A percentile compares a stretch with the other conserved stretches of the same genome.
Conservation (phyloP, 2,113 vertebrate genomes). For the Sminthopsis crassicaudata region DNA sequence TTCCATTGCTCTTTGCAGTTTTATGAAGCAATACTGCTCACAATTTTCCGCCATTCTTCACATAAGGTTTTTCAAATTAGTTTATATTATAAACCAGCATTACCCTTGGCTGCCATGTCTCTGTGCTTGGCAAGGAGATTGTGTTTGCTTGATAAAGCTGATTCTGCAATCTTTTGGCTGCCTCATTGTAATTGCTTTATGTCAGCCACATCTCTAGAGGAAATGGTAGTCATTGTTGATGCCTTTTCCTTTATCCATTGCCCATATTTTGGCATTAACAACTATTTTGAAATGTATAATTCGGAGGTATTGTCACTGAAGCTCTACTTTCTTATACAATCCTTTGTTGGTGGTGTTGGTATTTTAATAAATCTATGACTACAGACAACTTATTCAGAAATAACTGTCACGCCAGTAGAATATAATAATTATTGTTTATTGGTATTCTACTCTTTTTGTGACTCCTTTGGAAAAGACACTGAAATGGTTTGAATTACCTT, state of each 20-base stretch:
- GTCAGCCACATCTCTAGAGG: not conserved
- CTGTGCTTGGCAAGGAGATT: not conserved
- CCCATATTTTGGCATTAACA: not conserved
- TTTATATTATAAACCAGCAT: not conserved
- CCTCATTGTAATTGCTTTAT: not conserved
- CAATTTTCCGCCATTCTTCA: not conserved
- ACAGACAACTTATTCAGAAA: not conserved
- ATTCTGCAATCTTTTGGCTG: constrained; percentile 1
- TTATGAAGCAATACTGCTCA: not conserved
- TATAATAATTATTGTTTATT: not conserved
- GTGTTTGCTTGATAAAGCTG: not conserved
- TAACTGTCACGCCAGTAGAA: not conserved
- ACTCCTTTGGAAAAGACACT: not conserved
- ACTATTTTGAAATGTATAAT: not conserved
- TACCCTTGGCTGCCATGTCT: constrained; percentile 4
- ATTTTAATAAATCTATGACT: not conserved
- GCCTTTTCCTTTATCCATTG: not conserved
- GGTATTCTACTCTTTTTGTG: not conserved
- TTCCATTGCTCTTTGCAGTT: not conserved
- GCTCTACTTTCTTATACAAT: not conserved
- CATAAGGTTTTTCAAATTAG: not conserved
- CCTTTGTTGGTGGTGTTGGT: not conserved
- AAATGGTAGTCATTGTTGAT: not conserved
- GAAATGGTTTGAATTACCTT: not conserved
- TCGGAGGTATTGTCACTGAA: not conserved